Percentiles rank a stretch among this genome's conserved stretches.
These are phyloP conservation scores for Leptinotarsa juncta DNA, from an alignment of 2,888 invertebrate species.

Conservation along the genomic window DNA sequence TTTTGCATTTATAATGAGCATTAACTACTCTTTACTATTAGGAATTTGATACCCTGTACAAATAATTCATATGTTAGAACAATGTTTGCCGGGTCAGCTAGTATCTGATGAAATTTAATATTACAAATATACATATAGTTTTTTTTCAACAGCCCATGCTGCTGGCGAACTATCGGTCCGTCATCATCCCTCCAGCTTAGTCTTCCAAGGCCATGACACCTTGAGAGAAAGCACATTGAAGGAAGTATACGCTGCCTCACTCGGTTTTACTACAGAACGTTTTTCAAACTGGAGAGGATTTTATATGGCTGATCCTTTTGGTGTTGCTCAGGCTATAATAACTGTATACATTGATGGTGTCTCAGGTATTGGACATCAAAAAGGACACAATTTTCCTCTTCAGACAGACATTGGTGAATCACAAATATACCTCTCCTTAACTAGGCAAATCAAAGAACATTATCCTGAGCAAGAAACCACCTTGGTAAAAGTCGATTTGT, in stretches of 20 bases:
- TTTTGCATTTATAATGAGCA: too few species aligned
- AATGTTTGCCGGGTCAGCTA: too few species aligned
- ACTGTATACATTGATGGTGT: conserved; percentile 79
- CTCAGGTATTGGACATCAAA: conserved; percentile 67
- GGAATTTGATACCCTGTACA: too few species aligned
- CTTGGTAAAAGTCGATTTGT: conserved; percentile 74
- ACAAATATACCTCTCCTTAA: conserved; percentile 71
- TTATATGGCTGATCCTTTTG: conserved; percentile 76
- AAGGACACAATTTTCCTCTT: conserved; percentile 71
- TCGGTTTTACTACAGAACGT: conserved; percentile 80
- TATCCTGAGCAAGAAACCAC: conserved; percentile 72
- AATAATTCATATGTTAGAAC: too few species aligned
- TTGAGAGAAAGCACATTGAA: conserved; percentile 74
- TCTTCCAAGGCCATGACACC: conserved; percentile 75
- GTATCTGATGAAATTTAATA: too few species aligned
- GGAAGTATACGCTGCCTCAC: conserved; percentile 78
- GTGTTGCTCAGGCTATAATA: conserved; percentile 78
- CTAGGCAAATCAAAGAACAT: conserved; percentile 71
- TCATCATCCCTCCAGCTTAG: conserved; percentile 75
- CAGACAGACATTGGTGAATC: conserved; percentile 74
- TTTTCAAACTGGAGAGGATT: conserved; percentile 78
- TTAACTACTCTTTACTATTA: too few species aligned
- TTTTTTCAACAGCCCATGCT: conserved; percentile 65
- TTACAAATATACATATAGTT: neutral
- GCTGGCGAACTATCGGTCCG: conserved; percentile 77